These are phyloP conservation scores for Polymixis lichenea DNA, from an alignment of 2,888 invertebrate genomes.

Conservation along the genomic window DNA sequence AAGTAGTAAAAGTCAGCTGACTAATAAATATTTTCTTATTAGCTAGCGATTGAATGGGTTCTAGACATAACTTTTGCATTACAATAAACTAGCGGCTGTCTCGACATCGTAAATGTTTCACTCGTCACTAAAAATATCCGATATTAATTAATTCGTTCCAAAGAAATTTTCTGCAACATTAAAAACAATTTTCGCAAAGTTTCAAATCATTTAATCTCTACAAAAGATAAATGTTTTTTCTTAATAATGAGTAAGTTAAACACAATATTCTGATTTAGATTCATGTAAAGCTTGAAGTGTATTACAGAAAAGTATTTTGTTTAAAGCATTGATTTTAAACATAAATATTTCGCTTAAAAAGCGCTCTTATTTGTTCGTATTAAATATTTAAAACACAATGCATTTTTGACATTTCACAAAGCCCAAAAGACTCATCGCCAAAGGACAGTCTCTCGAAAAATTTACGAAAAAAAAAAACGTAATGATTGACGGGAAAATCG, in stretches of 20 bases:
- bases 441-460: slow-evolving; percentile 57
- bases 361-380: slow-evolving; percentile 7
- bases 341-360: slow-evolving; percentile 9
- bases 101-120: background rate
- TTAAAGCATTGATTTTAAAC: background rate
- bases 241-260: background rate
- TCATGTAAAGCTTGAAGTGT: background rate
- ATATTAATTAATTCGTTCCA: background rate
- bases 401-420: slow-evolving; percentile 47
- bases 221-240: background rate
- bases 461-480: slow-evolving; percentile 57
- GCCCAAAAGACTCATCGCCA: slow-evolving; percentile 46
- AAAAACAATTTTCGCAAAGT: background rate
- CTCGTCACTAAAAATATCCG: background rate
- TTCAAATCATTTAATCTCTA: background rate
- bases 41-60: slow-evolving; percentile 17
- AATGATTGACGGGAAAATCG: slow-evolving; percentile 69
- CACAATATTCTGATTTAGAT: background rate
- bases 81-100: slow-evolving; percentile 14
- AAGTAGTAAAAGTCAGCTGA: slow-evolving; percentile 27
- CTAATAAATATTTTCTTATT: slow-evolving; percentile 28
- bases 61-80: slow-evolving; percentile 25
- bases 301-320: background rate
- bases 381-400: slow-evolving; percentile 37
- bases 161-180: background rate